These are phyloP conservation scores for Nansenia antarctica DNA, from an alignment of 2,113 vertebrate species.

Conservation along the genomic window DNA sequence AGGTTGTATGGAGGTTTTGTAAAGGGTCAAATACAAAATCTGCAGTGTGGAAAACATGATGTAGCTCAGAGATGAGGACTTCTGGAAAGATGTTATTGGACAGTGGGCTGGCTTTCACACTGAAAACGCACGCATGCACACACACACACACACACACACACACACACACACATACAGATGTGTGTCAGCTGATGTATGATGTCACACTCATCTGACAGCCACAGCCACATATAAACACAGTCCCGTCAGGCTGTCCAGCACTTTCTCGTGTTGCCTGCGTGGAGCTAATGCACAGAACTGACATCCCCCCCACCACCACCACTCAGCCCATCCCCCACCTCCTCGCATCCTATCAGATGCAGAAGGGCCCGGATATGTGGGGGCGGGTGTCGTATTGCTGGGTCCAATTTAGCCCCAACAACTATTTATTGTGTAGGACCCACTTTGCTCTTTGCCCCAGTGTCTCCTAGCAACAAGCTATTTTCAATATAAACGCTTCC, in stretches of 20 bases:
- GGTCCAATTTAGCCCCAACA: slow-evolving; percentile 45
- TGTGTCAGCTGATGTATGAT: neutral
- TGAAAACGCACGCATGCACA: neutral
- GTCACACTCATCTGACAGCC: too few relatives aligned
- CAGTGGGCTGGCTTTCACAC: neutral
- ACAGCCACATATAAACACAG: too few relatives aligned
- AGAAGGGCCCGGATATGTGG: slow-evolving; percentile 51
- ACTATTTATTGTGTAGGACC: slow-evolving; percentile 58
- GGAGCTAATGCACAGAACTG: slow-evolving; percentile 34
- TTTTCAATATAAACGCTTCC: slow-evolving; percentile 50
- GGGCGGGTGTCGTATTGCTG: slow-evolving; percentile 38
- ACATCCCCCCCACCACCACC: too few relatives aligned
- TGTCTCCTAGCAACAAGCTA: slow-evolving; percentile 60
- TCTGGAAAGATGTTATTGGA: neutral
- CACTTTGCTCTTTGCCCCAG: slow-evolving; percentile 67
- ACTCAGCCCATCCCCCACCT: slow-evolving; percentile 33
- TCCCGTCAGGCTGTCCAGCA: too few relatives aligned
- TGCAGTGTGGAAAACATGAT: neutral
- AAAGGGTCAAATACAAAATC: neutral
- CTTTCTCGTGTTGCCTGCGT: slow-evolving; percentile 23
- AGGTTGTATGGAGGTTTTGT: neutral
- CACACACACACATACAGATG: neutral
- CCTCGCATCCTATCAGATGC: neutral
- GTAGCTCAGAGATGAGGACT: neutral
- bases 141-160: neutral